Base-by-base conservation (phyloP, 2,113 vertebrate species). In the Anseranas semipalmata region DNA sequence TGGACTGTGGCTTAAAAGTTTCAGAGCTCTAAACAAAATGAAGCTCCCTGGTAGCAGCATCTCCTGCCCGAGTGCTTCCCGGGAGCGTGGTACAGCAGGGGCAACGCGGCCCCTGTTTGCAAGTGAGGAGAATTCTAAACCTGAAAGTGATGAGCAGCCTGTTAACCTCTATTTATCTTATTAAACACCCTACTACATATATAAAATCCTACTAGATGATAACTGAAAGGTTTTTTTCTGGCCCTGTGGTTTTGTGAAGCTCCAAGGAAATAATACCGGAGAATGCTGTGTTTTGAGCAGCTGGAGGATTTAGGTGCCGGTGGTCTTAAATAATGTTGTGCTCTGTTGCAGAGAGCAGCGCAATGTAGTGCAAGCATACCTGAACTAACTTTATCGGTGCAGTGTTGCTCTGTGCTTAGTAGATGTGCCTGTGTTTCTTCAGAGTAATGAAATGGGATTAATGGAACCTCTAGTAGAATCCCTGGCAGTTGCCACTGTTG, bases 311-410 rank as follows among this genome's bases (percentile, higher is more conserved):
- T 14, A 18, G 20, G 9, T 75, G 43, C 39, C 43, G 56, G 8
- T 65, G 9, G 3, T 39, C 4, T 33, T 17, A 15, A 16, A 6
- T 50, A 30, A 17, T 53, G 65, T 77, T 84, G 41, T 25, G 8
- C 10, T 48, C 24, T 10, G 1, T 33, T 0, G 0, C 6, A 63
- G 41, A 3, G 28, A 4, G 9, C 10, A 15, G 10, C 7, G 43
- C 41, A 25, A 5, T 4, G 35, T 46, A 25, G 10, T 13, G 10
- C 62, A 8, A 41, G 48, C 30, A 27, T 43, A n/a, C 9, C n/a
- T 66, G 67, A 25, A 19, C 7, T 28, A 7, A 14, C 15, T 46
- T 63, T 9, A 7, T 6, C 30, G 24, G 46, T 22, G 32, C 28
- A 15, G 30, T 22, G n/a, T 5, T 58, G 14, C 25, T 55, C 1